A percentile compares a stretch with the other conserved stretches of the same genome.
Conservation (phyloP, 2,888 invertebrate genomes). For the Ganaspis brasiliensis region DNA sequence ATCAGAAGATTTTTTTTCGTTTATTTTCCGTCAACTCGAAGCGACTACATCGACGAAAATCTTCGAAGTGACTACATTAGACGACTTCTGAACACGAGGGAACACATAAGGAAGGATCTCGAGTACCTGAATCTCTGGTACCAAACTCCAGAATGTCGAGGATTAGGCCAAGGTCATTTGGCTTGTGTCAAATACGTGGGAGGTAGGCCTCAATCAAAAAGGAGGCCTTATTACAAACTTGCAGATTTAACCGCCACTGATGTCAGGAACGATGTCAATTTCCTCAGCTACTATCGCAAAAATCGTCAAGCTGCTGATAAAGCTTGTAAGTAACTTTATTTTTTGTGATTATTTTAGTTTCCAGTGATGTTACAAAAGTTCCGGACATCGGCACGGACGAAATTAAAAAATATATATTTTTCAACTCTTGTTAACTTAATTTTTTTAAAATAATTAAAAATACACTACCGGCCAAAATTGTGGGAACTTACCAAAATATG, state of each 20-base stretch:
- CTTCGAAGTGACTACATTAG: slow-evolving; percentile 86
- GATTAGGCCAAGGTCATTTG: slow-evolving; percentile 88
- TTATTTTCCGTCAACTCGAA: slow-evolving; percentile 68
- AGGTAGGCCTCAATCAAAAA: slow-evolving; percentile 89
- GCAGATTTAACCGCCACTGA: slow-evolving; percentile 85
- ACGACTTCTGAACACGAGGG: slow-evolving; percentile 85
- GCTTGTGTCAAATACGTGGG: slow-evolving; percentile 93
- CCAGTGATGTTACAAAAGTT: too few species aligned
- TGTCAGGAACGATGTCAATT: slow-evolving; percentile 92
- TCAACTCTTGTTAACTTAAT: too few species aligned
- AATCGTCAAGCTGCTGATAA: slow-evolving; percentile 86
- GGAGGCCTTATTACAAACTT: slow-evolving; percentile 86
- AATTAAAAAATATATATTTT: too few species aligned
- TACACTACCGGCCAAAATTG: too few species aligned
- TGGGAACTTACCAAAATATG: too few species aligned
- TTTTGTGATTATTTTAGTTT: too few species aligned
- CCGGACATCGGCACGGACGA: too few species aligned
- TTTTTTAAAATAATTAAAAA: too few species aligned
- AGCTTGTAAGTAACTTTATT: slow-evolving; percentile 75
- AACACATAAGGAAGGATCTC: slow-evolving; percentile 84
- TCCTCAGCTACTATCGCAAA: slow-evolving; percentile 93
- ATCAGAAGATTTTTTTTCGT: slow-evolving; percentile 39
- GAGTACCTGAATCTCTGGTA: slow-evolving; percentile 84
- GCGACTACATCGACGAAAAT: slow-evolving; percentile 85
- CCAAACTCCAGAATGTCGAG: slow-evolving; percentile 83